Evolutionary conservation across 1,140 invertebrate species (phyloP), one percentile per base, ranked within the genome.

Genomic region (Apis laboriosa): DNA sequence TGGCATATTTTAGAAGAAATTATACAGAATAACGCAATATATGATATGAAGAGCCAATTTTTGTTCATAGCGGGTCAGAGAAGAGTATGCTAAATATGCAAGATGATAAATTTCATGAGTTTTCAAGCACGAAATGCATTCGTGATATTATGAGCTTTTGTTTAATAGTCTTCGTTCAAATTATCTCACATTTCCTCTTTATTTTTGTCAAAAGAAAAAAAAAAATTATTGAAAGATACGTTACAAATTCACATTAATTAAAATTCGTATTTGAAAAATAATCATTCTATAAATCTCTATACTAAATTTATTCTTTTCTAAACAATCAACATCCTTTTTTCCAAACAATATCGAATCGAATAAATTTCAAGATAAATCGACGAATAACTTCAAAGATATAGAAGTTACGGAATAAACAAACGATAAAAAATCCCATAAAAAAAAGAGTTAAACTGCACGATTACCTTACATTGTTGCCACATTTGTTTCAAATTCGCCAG

Each of bases 31-130:
- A 53, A n/a, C 4, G 67, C n/a, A 43, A 51, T 24, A 51, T 43
- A 8, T 8, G 67, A 15, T 24, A 15, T 24, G 67, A 7, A 53
- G 12, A 70, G 49, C 8, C 7, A 70, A 53, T 24, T 70, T 70
- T 70, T 15, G 49, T 53, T 70, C 49, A 9, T 24, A 24, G n/a
- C 13, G 9, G n/a, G 49, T 2, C 11, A 24, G n/a, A 51, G 49
- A 51, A 1, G 21, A 13, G 49, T 13, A 70, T 70, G 9, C 67
- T 24, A 53, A 70, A 53, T 70, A 70, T 43, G 49, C 15, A 13
- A 24, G 49, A 70, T 51, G 67, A 70, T 70, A 51, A 70, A 70
- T 70, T 24, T 51, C 13, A n/a, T 21, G 43, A 24, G 49, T 70
- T 51, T 15, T 13, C 13, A 17, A 70, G 67, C 49, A 53, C 21